These are phyloP conservation scores for Muscina levida DNA, from an alignment of 2,888 invertebrate genomes.

Conservation along the genomic window DNA sequence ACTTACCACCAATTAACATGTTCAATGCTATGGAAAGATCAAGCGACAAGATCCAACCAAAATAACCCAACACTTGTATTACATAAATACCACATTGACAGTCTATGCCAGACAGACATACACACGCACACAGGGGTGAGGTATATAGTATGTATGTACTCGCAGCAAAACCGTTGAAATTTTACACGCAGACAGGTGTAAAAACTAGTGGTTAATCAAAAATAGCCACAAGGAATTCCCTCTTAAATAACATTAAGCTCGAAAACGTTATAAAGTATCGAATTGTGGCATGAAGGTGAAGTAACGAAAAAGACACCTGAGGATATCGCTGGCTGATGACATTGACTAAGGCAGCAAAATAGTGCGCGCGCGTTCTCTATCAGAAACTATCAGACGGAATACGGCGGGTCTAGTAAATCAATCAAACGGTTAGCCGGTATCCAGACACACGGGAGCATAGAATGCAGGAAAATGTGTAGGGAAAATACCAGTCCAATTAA, in stretches of 20 bases:
- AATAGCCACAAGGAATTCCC: conserved; percentile 50
- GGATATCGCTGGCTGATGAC: conserved; percentile 41
- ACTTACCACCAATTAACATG: conserved; percentile 74
- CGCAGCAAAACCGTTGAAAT: conserved; percentile 53
- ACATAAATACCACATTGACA: conserved; percentile 65
- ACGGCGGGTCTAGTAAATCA: conserved; percentile 72
- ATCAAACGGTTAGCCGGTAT: conserved; percentile 71
- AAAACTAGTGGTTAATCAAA: conserved; percentile 35
- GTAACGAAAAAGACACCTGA: conserved; percentile 59
- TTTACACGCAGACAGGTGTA: conserved; percentile 66
- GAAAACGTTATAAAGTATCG: background rate
- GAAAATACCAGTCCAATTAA: conserved; percentile 75
- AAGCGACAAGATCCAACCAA: conserved; percentile 72
- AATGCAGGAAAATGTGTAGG: background rate
- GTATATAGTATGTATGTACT: background rate
- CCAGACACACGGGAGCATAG: conserved; percentile 67
- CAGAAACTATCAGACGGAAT: background rate
- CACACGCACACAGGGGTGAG: background rate
- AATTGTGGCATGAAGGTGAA: background rate
- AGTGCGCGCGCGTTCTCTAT: conserved; percentile 50
- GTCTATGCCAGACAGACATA: conserved; percentile 23
- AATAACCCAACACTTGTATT: conserved; percentile 34
- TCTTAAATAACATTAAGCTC: conserved; percentile 44
- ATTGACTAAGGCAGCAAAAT: conserved; percentile 46
- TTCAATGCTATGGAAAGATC: conserved; percentile 77